phyloP scores from a whole-genome alignment of 2,797 vertebrate species.

The Petrocephalus sullivani region DNA sequence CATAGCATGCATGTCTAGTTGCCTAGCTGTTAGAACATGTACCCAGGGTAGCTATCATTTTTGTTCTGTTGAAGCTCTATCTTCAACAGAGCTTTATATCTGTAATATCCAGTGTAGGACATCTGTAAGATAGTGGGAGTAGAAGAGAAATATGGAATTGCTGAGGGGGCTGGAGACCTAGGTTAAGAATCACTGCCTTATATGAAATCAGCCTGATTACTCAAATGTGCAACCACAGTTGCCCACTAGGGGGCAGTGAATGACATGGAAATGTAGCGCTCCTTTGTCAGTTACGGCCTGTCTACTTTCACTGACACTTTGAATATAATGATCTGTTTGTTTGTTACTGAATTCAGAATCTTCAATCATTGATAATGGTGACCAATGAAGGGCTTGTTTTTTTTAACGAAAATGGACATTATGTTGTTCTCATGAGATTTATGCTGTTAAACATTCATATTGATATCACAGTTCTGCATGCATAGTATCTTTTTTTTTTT shows the following conservation, averaged over 20 bases:
- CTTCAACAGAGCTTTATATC: not conserved
- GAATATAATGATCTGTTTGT: not conserved
- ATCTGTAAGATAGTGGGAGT: not conserved
- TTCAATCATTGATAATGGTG: not conserved
- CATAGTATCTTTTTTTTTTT: not conserved
- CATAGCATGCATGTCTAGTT: not conserved
- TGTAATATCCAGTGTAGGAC: no score
- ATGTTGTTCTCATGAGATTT: not conserved
- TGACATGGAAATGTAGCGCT: conserved; percentile 41
- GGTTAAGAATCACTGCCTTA: not conserved
- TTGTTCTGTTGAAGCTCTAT: not conserved
- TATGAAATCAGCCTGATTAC: not conserved
- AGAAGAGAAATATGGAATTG: not conserved
- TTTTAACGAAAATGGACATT: not conserved
- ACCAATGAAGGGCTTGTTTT: not conserved
- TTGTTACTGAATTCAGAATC: not conserved
- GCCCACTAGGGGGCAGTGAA: conserved; percentile 66
- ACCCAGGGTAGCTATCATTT: not conserved
- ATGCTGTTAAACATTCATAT: not conserved
- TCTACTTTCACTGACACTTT: not conserved
- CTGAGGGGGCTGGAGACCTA: not conserved
- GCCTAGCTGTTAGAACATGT: not conserved
- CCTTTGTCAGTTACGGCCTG: not conserved
- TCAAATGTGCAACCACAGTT: not conserved
- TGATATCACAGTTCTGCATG: not conserved